Base-by-base conservation (phyloP, 2,888 invertebrate species). In the Synergus gifuensis region DNA sequence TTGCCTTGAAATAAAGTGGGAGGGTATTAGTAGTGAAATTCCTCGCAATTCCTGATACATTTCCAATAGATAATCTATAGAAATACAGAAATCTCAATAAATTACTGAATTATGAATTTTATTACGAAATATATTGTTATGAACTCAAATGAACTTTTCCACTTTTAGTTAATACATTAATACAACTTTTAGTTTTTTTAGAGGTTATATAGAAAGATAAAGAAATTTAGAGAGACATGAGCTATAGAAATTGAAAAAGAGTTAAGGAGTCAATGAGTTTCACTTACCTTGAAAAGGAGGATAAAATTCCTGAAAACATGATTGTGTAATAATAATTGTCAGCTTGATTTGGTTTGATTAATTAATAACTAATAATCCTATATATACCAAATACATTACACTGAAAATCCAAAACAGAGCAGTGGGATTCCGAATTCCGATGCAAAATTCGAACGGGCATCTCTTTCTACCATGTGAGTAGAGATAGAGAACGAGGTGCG, bases 1-100 rank as follows among this genome's bases (percentile, higher is more conserved):
- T 92, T 2, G 87, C 85, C 86, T 87, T 89, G 79, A 93, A 92
- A 77, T 86, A 89, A 28, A 92, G 84, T 0, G 92, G 90, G 82
- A 81, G 79, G 12, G 83, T 80, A 82, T 86, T 90, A 11, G 89
- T 88, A 1, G 89, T 87, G 77, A 93, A 89, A 80, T 86, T 89
- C 80, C 92, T 88, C 11, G 82, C 66, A 18, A 84, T 82, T 14
- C 79, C 78, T 60, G 78, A 82, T 42, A 80, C 81, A 81, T 76
- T 84, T 63, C 83, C 82, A 42, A 85, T 78, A 8, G 84, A 82
- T 58, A 88, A 81, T 78, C 89, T 89, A 9, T 84, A 86, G 54
- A 11, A 54, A 28, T 73, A 73, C 5, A 11, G 22, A 28, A 28
- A 28, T 28, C 22, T 28, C 22, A 28, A 28, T 28, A 28, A 28